Base-by-base conservation (phyloP, 2,113 vertebrate genomes). In the Seriola quinqueradiata region DNA sequence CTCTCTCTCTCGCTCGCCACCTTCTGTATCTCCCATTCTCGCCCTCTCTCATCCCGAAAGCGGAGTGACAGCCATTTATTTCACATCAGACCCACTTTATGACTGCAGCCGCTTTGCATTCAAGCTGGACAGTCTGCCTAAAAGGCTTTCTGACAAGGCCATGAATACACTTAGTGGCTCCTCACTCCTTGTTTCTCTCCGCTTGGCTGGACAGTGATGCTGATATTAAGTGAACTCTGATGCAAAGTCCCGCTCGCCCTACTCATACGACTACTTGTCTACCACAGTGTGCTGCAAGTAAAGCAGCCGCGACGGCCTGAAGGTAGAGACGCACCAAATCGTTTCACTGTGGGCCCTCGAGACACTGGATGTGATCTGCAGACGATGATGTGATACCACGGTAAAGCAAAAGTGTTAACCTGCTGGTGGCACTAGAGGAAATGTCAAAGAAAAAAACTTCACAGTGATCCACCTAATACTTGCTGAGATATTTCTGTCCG, bases 141-240 rank as follows among this genome's bases (percentile, higher is more conserved):
- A 92, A 92, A 91, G 84, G 83, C 92, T 93, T 92, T 91, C 90
- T 90, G 90, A 92, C 91, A 92, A 92, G 83, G 78, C 91, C 89
- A 94, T 92, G 90, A 92, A 92, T 93, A 90, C 85, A 81, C 90
- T 93, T 92, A 92, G 82, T 57, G 88, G 84, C 70, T 87, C 69
- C 88, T 88, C 82, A 81, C 79, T 90, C 80, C 83, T 83, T 84
- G 79, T 91, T 82, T 90, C 86, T 87, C 86, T 88, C 44, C 16
- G 91, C 89, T 83, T 16, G 87, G 84, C 58, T 90, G 93, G 86
- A 88, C 90, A 72, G 63, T 79, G 86, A 90, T 77, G 87, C 77
- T 85, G 89, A 94, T 88, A 92, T 90, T 89, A 92, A 88, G 75
- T 85, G 81, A 90, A 82, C 82, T 81, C 61, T 77, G 82, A 92